Percentiles rank a stretch among this genome's conserved stretches.
phyloP scores from a whole-genome alignment of 2,797 vertebrate species.

The Molossus alvarezi region DNA sequence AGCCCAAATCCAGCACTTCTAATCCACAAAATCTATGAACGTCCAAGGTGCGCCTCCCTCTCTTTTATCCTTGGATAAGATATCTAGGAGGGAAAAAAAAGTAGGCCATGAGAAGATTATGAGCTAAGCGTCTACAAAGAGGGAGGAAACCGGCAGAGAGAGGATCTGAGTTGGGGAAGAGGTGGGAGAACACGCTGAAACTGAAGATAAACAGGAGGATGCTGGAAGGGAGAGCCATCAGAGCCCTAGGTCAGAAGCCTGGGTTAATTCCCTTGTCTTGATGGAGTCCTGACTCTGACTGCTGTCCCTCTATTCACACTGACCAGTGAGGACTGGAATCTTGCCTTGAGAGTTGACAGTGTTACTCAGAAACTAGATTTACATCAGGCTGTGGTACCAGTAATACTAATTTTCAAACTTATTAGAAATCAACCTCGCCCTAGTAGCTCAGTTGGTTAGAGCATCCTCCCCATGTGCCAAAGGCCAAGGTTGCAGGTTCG shows the following conservation, averaged over 20 bases:
- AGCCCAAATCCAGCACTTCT: constrained; percentile 30
- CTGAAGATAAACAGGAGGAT: background rate
- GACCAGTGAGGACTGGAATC: background rate
- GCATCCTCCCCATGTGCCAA: background rate
- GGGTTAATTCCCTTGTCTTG: background rate
- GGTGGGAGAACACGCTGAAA: background rate
- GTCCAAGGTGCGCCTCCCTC: constrained; percentile 54
- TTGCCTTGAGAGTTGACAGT: background rate
- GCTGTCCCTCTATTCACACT: background rate
- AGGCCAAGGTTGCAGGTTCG: background rate
- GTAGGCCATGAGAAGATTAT: constrained; percentile 82
- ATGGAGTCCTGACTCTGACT: background rate
- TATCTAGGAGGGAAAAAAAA: constrained; percentile 61
- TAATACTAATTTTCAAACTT: constrained; percentile 44
- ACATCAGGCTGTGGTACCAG: background rate
- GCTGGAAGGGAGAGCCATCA: background rate
- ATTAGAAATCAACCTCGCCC: background rate
- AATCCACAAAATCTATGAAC: constrained; percentile 77
- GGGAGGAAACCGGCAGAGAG: constrained; percentile 62
- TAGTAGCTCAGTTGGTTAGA: background rate
- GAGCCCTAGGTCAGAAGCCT: background rate
- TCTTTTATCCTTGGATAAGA: constrained; percentile 81
- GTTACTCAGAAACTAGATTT: background rate
- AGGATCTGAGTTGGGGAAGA: constrained; percentile 28
- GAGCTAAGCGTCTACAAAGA: constrained; percentile 74